These are phyloP conservation scores for Eclectus roratus DNA, from an alignment of 2,113 vertebrate species.

Conservation along the genomic window DNA sequence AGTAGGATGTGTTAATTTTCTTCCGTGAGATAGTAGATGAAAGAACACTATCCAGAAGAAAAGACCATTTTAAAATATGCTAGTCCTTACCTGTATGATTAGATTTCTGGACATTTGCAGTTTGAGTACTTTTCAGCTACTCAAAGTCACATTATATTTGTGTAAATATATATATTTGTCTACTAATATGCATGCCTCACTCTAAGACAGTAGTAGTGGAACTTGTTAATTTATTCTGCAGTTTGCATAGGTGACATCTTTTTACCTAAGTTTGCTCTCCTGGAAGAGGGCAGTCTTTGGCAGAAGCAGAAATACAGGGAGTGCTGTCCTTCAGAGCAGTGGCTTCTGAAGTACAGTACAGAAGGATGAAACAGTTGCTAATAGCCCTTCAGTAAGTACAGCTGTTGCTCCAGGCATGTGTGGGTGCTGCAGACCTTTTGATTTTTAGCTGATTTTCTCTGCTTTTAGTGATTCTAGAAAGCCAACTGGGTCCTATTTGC, in stretches of 20 bases:
- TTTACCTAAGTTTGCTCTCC: neutral
- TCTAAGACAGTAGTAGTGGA: neutral
- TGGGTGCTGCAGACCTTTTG: neutral
- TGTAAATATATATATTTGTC: neutral
- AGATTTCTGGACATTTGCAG: neutral
- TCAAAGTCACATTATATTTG: neutral
- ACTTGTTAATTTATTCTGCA: neutral
- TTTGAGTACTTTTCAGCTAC: neutral
- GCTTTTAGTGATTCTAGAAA: neutral
- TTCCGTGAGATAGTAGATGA: neutral
- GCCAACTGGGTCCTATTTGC: neutral
- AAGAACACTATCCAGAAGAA: neutral
- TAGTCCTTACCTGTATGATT: neutral
- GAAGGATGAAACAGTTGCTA: neutral
- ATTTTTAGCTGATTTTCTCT: neutral
- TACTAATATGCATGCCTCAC: neutral
- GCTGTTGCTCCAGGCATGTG: neutral
- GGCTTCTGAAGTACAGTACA: neutral
- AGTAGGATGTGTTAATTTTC: neutral
- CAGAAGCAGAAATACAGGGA: neutral
- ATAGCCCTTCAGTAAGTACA: neutral
- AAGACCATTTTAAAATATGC: neutral
- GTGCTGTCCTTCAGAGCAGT: neutral
- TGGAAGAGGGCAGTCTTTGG: neutral
- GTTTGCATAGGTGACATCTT: neutral